Evolutionary conservation across 2,888 invertebrate genomes (phyloP), one percentile per base, ranked within the genome.

Genomic region (Parochlus steinenii): DNA sequence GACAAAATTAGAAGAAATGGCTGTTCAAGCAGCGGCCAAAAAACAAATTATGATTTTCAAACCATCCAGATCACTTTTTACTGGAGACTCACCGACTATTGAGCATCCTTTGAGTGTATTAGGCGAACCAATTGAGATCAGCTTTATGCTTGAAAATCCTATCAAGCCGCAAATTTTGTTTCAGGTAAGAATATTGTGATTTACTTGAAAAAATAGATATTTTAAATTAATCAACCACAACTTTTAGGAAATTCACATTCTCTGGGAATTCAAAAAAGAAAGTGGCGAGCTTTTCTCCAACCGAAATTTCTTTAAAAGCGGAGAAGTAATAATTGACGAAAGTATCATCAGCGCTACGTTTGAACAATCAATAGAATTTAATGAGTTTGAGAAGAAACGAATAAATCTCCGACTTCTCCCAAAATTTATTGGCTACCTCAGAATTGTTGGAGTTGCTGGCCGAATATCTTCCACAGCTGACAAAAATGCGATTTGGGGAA

Each of bases 101-200:
- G 58, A 61, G 31, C 70, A 69, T 47, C 80, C 86, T 3, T 59
- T 75, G 15, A 76, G 76, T 7, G 72, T 83, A 31, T 68, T 81
- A 45, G 76, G 77, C 53, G 90, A 92, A 54, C 79, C 81, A 1
- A 74, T 90, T 35, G 76, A 77, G 54, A 65, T 90, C 35, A 74
- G 76, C 25, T 53, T 57, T 7, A 47, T 48, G 5, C 42, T 60
- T 3, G 48, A 50, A 2, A 60, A 58, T 38, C 53, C 56, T 8
- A 63, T 90, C 17, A 69, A 72, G 34, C 62, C 92, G 42, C 65
- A 67, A 15, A 53, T 59, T 11, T 46, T 47, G 2, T 49, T 59
- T 23, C 48, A 49, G 4, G 52, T 56, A 22, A 55, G 58, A 8
- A 55, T 56, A 43, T 37, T 58, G 11, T n/a, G n/a, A n/a, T n/a